Evolutionary conservation across 2,888 invertebrate genomes (phyloP), one percentile per base, ranked within the genome.

Genomic region (Lepidocyrtoides sp.): DNA sequence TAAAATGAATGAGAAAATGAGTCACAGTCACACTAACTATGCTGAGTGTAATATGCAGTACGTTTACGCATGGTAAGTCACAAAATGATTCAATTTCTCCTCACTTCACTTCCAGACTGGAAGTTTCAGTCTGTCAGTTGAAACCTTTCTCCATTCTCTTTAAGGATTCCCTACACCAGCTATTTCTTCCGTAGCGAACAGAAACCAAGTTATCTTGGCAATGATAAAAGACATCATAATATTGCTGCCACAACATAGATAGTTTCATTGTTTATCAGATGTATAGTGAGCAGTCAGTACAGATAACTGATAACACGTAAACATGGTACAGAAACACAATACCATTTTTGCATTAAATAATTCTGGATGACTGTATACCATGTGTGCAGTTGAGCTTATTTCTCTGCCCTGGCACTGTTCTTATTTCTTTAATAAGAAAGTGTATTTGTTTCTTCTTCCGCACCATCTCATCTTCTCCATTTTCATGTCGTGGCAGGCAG

Each of bases 401-500:
- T 29, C 14, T 14, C 12, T 32, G 3, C 60, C 2, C 72, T 44
- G 44, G 44, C 20, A 41, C 23, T 41, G 72, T 44, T 36, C 36
- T 44, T 36, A 20, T 63, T 63, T 63, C 8, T 41, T 69, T 69
- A 36, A 17, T n/a, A 36, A 69, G 69, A 69, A 69, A 41, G 8
- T 48, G 26, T 32, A n/a, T 86, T 75, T 86, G 75, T 57, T 57
- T 57, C 75, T 77, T 86, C 75, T 86, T 86, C 86, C 86, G 86
- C 75, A 86, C 86, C 86, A 86, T 36, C 85, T 72, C 72, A 44
- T 66, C 51, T 29, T 54, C 20, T 54, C 54, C 72, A 48, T 48
- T 48, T 83, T 69, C n/a, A 17, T 54, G 54, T 72, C 57, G 23
- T 32, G 2, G 26, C 23, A 63, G 20, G 41, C 44, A 1, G 23